A percentile compares a stretch with the other conserved stretches of the same genome.
Conservation (phyloP, 2,888 invertebrate species). For the Hetaerina titia region DNA sequence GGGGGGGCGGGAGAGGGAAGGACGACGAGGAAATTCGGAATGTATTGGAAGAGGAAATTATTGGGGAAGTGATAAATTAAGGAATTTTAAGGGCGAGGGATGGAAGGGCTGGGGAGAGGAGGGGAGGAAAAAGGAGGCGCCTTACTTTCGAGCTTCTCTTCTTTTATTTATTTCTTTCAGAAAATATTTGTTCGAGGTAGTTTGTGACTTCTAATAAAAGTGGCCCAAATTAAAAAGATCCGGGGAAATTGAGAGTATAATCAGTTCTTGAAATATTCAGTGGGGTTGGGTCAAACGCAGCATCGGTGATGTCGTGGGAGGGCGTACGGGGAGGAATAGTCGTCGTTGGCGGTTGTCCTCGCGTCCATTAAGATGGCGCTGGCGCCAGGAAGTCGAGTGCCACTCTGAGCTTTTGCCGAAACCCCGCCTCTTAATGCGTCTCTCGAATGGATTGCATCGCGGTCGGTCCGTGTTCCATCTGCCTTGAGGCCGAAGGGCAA, state of each 20-base stretch:
- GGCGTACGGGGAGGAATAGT: not conserved
- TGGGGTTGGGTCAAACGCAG: conserved; percentile 20
- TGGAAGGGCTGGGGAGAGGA: not conserved
- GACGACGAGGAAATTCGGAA: conserved; percentile 13
- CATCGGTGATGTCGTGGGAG: not conserved
- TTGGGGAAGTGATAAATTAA: conserved; percentile 29
- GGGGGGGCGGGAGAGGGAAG: not conserved
- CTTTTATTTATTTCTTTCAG: not conserved
- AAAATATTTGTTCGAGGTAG: not conserved
- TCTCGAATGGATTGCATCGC: not conserved
- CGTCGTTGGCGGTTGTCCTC: not conserved
- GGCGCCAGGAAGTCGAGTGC: not conserved
- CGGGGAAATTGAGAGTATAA: not conserved
- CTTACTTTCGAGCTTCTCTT: not conserved
- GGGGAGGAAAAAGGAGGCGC: not conserved
- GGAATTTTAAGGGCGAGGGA: not conserved
- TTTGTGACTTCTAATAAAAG: conserved; percentile 12
- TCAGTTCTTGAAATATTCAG: conserved; percentile 15
- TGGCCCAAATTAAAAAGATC: not conserved
- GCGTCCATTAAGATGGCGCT: not conserved
- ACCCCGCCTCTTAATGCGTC: not conserved
- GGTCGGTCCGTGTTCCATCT: not conserved
- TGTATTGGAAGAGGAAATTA: conserved; percentile 47
- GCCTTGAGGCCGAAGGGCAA: not conserved
- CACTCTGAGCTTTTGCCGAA: not conserved